Base-by-base conservation (phyloP, 2,113 vertebrate genomes). In the Passer montanus region DNA sequence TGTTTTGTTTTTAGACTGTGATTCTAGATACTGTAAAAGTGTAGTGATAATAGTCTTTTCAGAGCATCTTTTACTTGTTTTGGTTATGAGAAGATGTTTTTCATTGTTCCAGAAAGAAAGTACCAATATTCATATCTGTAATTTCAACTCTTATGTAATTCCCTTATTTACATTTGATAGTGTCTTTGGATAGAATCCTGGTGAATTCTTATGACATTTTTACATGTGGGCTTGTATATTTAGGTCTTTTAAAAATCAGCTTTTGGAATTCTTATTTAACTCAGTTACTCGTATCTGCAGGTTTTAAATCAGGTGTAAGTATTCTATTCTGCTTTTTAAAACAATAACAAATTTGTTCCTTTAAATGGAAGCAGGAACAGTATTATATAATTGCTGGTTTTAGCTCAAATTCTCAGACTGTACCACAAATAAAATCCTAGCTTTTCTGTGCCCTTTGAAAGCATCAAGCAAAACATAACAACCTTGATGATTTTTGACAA, bases 401-500 rank as follows among this genome's bases (percentile, higher is more conserved):
- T 75, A 88, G 64, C 77, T 93, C 26, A 41, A 6, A 73, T 87
- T 94, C 62, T 87, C 59, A 2, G 12, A 72, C 44, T 43, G 69
- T 46, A 68, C 44, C 7, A 7, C 73, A 75, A 37, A 63, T 70
- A 84, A 95, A 94, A 68, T 78, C 28, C 52, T 53, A 6, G 52
- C 20, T 87, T 89, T 93, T 91, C 49, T 56, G 49, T 66, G 55
- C 35, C 55, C 35, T 14, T 50, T 86, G 85, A 86, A 92, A 95
- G 33, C 15, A 2, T 92, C 1, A 55, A 72, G 56, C 60, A 89
- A 90, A 93, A 93, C 8, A 1, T 75, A 88, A 93, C 0, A 1
- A 78, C 56, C 72, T 74, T 76, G 82, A 60, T 95, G 91, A 90
- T 94, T 95, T 95, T 72, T 96, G 86, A 90, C 83, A 95, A 93